Evolutionary conservation across 2,888 invertebrate genomes (phyloP), one percentile per base, ranked within the genome.

Genomic region (Euplexia lucipara): DNA sequence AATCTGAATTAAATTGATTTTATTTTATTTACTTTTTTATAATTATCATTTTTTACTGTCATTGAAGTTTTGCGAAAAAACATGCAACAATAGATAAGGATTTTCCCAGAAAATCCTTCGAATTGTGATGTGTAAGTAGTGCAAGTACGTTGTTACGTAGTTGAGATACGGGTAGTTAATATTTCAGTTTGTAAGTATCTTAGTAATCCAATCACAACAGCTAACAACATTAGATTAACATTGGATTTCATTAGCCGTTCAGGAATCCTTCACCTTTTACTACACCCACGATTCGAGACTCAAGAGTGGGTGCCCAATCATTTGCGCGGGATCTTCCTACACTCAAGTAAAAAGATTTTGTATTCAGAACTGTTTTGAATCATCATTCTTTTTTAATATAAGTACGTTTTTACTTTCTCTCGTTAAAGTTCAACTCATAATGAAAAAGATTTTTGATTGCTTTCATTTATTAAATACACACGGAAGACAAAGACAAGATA

Each of bases 251-350:
- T 65, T 22, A 34, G 9, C 30, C 14, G 26, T 30, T 39, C 65
- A 39, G 14, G 18, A 39, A 48, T 35, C 39, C 56, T 66, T 65
- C 47, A 66, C 39, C 67, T 67, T 41, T 57, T 0, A 2, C 16
- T 4, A 49, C 35, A 8, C 49, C 49, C 61, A 51, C 60, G 9
- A 30, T 16, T 54, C 41, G 22, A 57, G 16, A 9, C n/a, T 18
- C 32, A 14, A 18, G 48, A 59, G 69, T 49, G 69, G 67, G 60
- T n/a, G n/a, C 26, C 16, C 44, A 51, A 32, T 42, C 42, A 48
- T 44, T 49, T 44, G 18, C 4, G 9, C 5, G 5, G 14, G 5
- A 48, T 22, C 35, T 7, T 39, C 49, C 32, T 37, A 68, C 48
- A 16, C 10, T 37, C 32, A 5, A 18, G 1, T 1, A 37, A 64